Evolutionary conservation across 2,113 vertebrate species (phyloP).

Genomic region (Hirundichthys speculiger): DNA sequence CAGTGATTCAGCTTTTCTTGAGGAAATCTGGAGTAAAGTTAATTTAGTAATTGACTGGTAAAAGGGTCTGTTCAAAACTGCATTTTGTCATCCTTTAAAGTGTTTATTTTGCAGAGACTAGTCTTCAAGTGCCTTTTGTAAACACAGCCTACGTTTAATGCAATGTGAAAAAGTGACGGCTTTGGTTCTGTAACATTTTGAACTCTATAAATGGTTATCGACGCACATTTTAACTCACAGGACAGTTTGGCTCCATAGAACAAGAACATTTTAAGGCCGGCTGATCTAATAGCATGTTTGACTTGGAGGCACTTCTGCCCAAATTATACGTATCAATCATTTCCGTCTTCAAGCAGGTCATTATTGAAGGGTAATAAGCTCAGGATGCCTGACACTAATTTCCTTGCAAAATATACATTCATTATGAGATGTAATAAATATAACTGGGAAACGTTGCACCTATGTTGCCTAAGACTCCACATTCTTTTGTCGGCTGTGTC

Average conservation of each 20-base stretch:
- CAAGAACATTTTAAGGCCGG: conserved; percentile 32
- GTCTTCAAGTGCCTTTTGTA: background rate
- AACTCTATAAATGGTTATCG: background rate
- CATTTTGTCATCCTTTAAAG: too few relatives aligned
- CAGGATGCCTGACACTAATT: conserved; percentile 28
- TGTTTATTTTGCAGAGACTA: background rate
- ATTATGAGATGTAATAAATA: conserved; percentile 3
- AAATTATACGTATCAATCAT: conserved; percentile 19
- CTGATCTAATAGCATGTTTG: conserved; percentile 32
- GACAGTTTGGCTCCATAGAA: conserved; percentile 10
- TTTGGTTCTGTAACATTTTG: too few relatives aligned
- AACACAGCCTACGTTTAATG: too few relatives aligned
- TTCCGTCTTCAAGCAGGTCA: background rate
- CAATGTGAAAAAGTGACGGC: too few relatives aligned
- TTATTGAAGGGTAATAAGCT: conserved; percentile 13
- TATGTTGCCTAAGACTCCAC: background rate
- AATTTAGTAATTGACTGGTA: background rate
- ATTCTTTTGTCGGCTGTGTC: conserved; percentile 8
- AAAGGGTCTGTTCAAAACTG: too few relatives aligned
- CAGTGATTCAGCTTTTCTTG: too few relatives aligned
- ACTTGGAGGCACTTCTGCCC: conserved; percentile 26
- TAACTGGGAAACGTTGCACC: background rate
- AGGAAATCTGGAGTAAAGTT: background rate
- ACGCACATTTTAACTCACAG: background rate
- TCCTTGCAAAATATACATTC: conserved; percentile 17